Conservation (phyloP, 2,797 vertebrate genomes). For the Dallia pectoralis region DNA sequence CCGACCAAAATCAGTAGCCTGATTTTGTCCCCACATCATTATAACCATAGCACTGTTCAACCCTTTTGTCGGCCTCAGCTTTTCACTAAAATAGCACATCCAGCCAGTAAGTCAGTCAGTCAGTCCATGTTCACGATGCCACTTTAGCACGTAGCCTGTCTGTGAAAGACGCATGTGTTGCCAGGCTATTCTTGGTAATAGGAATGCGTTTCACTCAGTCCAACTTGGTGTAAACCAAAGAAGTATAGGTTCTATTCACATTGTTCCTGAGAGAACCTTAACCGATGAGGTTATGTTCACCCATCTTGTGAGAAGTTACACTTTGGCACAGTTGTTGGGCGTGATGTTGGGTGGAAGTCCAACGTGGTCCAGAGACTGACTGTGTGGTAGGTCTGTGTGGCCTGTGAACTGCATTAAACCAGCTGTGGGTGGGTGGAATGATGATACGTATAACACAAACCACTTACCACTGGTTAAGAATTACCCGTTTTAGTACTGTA, state of each 20-base stretch:
- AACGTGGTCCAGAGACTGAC: slow-evolving; percentile 13
- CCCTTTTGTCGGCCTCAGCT: slow-evolving; percentile 62
- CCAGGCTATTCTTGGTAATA: not conserved
- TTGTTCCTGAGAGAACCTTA: slow-evolving; percentile 32
- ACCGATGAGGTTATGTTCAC: not conserved
- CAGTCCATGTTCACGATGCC: slow-evolving; percentile 9
- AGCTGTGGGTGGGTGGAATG: slow-evolving; percentile 9
- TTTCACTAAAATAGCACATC: slow-evolving; percentile 63
- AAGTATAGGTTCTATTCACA: not conserved
- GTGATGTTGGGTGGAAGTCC: slow-evolving; percentile 38
- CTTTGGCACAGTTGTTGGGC: slow-evolving; percentile 29
- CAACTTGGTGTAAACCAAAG: not conserved
- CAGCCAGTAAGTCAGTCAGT: not conserved
- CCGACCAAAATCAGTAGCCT: slow-evolving; percentile 78
- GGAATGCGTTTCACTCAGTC: not conserved
- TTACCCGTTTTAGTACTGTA: not conserved
- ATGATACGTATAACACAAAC: not conserved
- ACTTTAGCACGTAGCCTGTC: slow-evolving; percentile 22
- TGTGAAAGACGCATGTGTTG: slow-evolving; percentile 12
- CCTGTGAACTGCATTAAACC: slow-evolving; percentile 5
- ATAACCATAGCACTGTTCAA: slow-evolving; percentile 59
- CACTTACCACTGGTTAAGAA: not conserved
- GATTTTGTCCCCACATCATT: slow-evolving; percentile 76
- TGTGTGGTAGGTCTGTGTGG: slow-evolving; percentile 25
- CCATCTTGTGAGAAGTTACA: not conserved